Base-by-base conservation (phyloP, 2,113 vertebrate genomes). In the Phalacrocorax brasilianus region DNA sequence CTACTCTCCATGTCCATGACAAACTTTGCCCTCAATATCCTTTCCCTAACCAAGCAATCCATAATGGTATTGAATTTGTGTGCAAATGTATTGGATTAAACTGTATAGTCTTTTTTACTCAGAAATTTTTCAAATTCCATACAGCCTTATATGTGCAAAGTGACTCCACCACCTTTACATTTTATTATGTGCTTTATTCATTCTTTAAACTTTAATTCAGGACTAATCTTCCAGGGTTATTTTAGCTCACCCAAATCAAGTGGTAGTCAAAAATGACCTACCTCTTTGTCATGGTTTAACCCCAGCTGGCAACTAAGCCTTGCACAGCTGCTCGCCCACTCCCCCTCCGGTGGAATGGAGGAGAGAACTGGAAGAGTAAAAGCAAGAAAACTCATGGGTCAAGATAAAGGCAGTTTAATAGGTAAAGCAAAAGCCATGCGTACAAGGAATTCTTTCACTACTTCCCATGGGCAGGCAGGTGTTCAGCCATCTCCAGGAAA, bases 1-100 rank as follows among this genome's bases (percentile, higher is more conserved):
- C 30, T 79, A 12, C 6, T 83, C 5, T 72, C 22, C 8, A 17
- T 38, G 20, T 56, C 52, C 17, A 45, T 0, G 0, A 6, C 9
- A 75, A 91, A 71, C 12, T 73, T 77, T 44, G 9, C 14, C 6
- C 27, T 75, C 42, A 47, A 6, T 67, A 75, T n/a, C 15, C 8
- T 85, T 85, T 77, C 33, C 9, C 5, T 52, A 78, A 33, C 6
- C 8, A 55, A 73, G 20, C 1, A 50, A 18, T 3, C 5, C 40
- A 30, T 38, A 47, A 38, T 28, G 50, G 8, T 32, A 75, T 20
- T 53, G 11, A 15, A 21, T 52, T 56, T 74, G 6, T 77, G 73
- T 42, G 18, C 4, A 4, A 58, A 58, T 19, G 2, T 20, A 50
- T 9, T 53, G 12, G 14, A 35, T 73, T 52, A 53, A 85, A 77